Evolutionary conservation across 2,888 invertebrate genomes (phyloP), one percentile per base, ranked within the genome.

Genomic region (Ctena decussata): DNA sequence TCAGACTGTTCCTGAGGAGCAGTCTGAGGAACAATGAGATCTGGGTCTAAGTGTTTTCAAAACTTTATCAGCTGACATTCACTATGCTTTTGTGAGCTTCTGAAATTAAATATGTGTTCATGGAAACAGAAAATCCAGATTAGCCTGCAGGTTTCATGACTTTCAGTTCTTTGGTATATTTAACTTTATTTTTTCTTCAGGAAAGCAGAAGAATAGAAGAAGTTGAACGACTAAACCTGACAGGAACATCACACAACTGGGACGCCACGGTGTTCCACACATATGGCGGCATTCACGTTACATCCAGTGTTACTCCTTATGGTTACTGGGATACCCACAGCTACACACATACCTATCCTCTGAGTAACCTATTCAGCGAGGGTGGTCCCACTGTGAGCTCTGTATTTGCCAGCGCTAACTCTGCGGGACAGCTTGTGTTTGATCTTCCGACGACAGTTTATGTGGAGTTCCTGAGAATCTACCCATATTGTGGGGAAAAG

Each of bases 391-490:
- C 79, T 46, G 77, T 78, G 37, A 71, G 57, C 44, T 74, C 53
- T 12, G 53, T 73, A 24, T 91, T 79, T 75, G 69, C 83, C 37
- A 60, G 78, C n/a, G 2, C 41, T 32, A 30, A 57, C 27, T 70
- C 41, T 6, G 72, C 73, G 27, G 82, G 85, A 0, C 84, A 71
- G 11, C 76, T 92, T 6, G 86, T 85, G 21, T 35, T 92, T 44
- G 82, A 88, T 15, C 82, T 93, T 11, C 92, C 91, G 0, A 87
- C 87, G 72, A 79, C 79, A 32, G 87, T 89, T 2, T 89, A 84
- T 73, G 87, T 93, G 72, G 91, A 92, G 44, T 87, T 91, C 46
- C 77, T 93, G 18, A 80, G 76, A 12, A 74, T 93, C n/a, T 92
- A 84, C 74, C 93, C 93, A 24, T 85, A 88, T 60, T 92, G 92